Conservation (phyloP, 2,797 vertebrate genomes). For the Gallirallus australis region DNA sequence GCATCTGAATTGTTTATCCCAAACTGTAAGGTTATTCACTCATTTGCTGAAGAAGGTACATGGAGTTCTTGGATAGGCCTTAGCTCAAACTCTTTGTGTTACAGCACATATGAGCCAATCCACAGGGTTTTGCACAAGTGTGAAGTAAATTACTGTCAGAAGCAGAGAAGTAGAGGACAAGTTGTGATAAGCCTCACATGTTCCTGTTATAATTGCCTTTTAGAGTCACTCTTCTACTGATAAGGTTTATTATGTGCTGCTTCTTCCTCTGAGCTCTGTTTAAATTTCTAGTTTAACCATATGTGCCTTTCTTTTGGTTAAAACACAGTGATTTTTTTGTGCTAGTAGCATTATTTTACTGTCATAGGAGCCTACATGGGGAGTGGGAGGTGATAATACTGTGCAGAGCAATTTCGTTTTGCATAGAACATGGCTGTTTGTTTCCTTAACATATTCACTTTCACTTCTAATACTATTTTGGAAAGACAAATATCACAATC, state of each 20-base stretch:
- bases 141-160: not conserved
- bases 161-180: not conserved
- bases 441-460: not conserved
- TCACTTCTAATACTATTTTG: slow-evolving; percentile 10
- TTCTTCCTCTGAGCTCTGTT: not conserved
- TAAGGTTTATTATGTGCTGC: not conserved
- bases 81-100: not conserved
- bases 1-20: not conserved
- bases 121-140: not conserved
- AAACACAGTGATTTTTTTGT: not conserved
- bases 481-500: slow-evolving; percentile 46
- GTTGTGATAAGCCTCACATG: not conserved
- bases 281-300: not conserved
- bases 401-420: not conserved
- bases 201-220: not conserved
- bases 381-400: not conserved
- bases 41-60: not conserved
- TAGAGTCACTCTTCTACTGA: not conserved
- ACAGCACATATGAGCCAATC: not conserved
- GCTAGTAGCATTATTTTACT: not conserved
- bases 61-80: not conserved
- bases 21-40: not conserved
- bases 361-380: not conserved
- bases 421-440: not conserved
- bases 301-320: not conserved